phyloP scores from a whole-genome alignment of 2,113 vertebrate genomes.

The Catharus minimus region DNA sequence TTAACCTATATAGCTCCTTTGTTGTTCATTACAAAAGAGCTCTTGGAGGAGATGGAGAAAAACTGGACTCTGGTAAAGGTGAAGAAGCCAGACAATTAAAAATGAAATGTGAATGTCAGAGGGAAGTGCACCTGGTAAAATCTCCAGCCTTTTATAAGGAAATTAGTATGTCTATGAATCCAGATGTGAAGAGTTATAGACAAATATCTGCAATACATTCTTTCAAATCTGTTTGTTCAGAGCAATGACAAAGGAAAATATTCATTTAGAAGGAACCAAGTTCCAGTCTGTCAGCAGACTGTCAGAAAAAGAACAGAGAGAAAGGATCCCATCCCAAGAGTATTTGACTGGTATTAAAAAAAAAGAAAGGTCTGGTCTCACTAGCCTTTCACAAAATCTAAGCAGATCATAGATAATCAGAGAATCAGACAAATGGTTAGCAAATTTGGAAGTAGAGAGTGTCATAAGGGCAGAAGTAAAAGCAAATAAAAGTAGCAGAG shows the following conservation, averaged over 20 bases:
- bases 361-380: not conserved
- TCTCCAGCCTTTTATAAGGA: not conserved
- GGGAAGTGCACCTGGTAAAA: not conserved
- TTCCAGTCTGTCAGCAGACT: not conserved
- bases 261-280: not conserved
- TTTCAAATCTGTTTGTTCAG: not conserved
- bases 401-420: not conserved
- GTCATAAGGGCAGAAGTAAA: not conserved
- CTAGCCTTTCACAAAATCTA: not conserved
- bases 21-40: not conserved
- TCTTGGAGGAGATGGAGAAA: not conserved
- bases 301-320: not conserved
- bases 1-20: not conserved
- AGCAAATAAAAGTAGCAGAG: not conserved
- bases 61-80: not conserved
- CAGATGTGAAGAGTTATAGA: not conserved
- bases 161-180: not conserved
- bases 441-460: not conserved
- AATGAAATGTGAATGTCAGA: not conserved
- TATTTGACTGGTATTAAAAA: not conserved
- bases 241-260: not conserved
- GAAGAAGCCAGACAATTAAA: not conserved
- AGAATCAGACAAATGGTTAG: not conserved
- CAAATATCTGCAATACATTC: not conserved
- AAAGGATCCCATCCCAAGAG: not conserved